Conservation (phyloP, 2,797 vertebrate genomes). For the Coracias cyanogaster region DNA sequence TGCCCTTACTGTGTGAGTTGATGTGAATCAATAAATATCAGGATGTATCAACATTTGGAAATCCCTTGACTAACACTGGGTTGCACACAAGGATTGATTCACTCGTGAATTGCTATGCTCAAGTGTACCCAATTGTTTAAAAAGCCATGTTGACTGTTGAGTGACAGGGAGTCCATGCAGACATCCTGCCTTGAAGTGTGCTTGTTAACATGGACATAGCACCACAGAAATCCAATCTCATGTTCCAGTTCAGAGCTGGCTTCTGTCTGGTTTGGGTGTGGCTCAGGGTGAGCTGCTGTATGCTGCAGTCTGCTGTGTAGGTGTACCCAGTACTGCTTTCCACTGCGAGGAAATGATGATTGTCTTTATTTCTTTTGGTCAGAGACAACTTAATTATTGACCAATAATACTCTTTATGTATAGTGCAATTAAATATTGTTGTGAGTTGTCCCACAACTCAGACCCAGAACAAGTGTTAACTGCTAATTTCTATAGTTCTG, state of each 20-base stretch:
- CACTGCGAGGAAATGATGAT: background rate
- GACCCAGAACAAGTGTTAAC: background rate
- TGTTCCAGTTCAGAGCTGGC: background rate
- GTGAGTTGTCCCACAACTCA: background rate
- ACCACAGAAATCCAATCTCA: background rate
- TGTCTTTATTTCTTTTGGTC: background rate
- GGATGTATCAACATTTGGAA: background rate
- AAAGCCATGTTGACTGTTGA: background rate
- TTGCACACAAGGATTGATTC: background rate
- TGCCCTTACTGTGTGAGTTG: background rate
- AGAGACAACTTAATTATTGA: background rate
- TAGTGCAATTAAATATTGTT: background rate
- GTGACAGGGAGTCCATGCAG: background rate
- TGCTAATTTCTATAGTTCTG: background rate
- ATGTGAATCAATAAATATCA: background rate
- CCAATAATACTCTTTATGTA: background rate
- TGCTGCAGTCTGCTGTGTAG: background rate
- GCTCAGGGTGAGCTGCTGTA: background rate
- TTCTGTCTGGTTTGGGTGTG: background rate
- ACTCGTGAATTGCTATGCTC: background rate
- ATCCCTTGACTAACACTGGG: background rate
- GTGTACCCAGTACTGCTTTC: background rate
- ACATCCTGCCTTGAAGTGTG: background rate
- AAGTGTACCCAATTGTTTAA: background rate
- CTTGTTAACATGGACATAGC: background rate